These are phyloP conservation scores for Plebejus argus DNA, from an alignment of 2,888 invertebrate genomes.

Conservation along the genomic window DNA sequence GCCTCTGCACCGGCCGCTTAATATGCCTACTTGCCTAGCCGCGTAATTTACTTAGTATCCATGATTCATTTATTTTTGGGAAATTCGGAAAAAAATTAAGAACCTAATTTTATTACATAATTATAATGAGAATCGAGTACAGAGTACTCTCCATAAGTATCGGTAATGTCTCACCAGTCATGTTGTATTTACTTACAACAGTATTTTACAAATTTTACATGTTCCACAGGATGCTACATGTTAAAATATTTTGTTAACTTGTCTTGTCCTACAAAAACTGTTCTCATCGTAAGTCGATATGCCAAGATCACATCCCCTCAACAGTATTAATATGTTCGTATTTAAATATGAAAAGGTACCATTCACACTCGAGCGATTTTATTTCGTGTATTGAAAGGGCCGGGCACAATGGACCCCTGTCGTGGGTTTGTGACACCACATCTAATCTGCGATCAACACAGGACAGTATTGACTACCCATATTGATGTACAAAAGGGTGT, in stretches of 20 bases:
- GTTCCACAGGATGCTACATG: background rate
- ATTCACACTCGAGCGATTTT: conserved; percentile 29
- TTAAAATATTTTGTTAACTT: background rate
- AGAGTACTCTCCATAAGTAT: no score
- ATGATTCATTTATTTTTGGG: no score
- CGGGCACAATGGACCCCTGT: conserved; percentile 41
- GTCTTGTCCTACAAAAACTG: background rate
- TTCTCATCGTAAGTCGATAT: conserved; percentile 10
- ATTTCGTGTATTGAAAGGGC: conserved; percentile 35
- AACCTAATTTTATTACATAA: no score
- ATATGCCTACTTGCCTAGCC: no score
- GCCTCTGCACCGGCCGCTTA: no score
- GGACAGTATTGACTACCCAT: conserved; percentile 47
- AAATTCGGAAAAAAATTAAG: no score
- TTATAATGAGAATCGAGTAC: no score
- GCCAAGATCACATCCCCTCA: conserved; percentile 15
- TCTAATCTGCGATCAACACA: conserved; percentile 51
- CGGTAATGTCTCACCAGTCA: no score
- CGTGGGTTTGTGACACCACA: conserved; percentile 46
- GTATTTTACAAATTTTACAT: background rate
- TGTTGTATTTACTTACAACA: background rate
- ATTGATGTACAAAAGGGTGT: conserved; percentile 33
- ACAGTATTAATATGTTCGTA: conserved; percentile 19
- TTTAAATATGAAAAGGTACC: conserved; percentile 22
- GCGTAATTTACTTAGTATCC: no score